phyloP scores from a whole-genome alignment of 1,140 invertebrate genomes.

The Stratiolaelaps scimitus region DNA sequence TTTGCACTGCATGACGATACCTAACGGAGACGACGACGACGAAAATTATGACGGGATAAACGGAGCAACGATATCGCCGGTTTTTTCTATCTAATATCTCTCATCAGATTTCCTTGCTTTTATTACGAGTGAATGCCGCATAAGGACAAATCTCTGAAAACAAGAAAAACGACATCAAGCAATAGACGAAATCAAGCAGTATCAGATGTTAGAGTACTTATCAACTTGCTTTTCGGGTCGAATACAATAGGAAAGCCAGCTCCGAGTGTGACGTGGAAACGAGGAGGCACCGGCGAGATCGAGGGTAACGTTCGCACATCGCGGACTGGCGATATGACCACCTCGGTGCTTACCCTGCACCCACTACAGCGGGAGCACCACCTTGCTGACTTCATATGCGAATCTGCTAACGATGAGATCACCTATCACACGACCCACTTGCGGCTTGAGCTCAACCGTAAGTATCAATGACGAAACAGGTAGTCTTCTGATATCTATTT shows the following conservation, averaged over 20 bases:
- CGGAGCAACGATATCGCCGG: too few relatives aligned
- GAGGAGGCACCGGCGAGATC: conserved; percentile 3
- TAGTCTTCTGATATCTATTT: not conserved
- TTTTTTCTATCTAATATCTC: too few relatives aligned
- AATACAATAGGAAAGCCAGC: conserved; percentile 3
- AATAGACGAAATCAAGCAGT: too few relatives aligned
- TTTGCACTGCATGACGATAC: too few relatives aligned
- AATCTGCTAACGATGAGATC: conserved; percentile 23
- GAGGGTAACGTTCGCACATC: conserved; percentile 18
- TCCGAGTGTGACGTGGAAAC: conserved; percentile 17
- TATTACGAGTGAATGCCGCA: too few relatives aligned
- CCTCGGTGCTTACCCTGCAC: conserved; percentile 6
- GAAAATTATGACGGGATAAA: too few relatives aligned
- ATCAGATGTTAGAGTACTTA: too few relatives aligned
- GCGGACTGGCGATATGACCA: not conserved
- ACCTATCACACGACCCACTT: conserved; percentile 3
- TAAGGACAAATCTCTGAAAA: too few relatives aligned
- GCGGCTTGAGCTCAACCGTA: conserved; percentile 22
- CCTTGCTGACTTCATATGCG: conserved; percentile 16
- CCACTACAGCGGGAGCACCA: conserved; percentile 21
- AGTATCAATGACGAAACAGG: not conserved
- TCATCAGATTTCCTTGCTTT: too few relatives aligned
- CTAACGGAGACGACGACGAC: too few relatives aligned
- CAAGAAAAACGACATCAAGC: too few relatives aligned
- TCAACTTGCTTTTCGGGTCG: too few relatives aligned